Evolutionary conservation across 64 coral and sea anemone species (phyloP).

Genomic region (Montipora cactus): DNA sequence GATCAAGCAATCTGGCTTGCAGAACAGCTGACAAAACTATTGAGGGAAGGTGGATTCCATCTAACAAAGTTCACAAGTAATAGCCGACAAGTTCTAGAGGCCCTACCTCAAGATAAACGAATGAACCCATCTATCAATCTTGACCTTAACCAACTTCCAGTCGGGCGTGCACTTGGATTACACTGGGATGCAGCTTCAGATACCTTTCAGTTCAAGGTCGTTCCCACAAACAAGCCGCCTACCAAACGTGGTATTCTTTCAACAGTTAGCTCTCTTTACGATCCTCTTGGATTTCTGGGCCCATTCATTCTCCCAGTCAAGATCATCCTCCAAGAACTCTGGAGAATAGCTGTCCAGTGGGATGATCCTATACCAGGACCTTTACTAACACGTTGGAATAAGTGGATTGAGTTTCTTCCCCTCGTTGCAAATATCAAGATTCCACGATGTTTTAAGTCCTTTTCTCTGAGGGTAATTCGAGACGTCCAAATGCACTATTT

Average conservation of each 20-base stretch:
- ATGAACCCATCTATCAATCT: constrained; percentile 25
- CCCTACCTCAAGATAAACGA: not conserved
- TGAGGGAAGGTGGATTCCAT: constrained; percentile 28
- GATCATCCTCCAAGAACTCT: constrained; percentile 42
- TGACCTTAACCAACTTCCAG: constrained; percentile 27
- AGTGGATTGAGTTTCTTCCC: constrained; percentile 4
- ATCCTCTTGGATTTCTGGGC: constrained; percentile 58
- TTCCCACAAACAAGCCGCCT: not conserved
- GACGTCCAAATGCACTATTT: constrained; percentile 55
- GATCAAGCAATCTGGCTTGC: not conserved
- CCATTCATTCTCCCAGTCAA: constrained; percentile 51
- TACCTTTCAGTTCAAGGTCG: constrained; percentile 19
- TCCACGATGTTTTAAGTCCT: constrained; percentile 30
- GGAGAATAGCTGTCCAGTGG: constrained; percentile 30
- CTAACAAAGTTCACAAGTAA: constrained; percentile 70
- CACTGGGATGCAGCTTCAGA: constrained; percentile 48
- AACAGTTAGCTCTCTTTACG: constrained; percentile 43
- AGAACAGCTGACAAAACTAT: not conserved
- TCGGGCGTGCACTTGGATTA: constrained; percentile 50
- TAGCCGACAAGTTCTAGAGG: constrained; percentile 11
- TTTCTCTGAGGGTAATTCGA: not conserved
- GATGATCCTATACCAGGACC: constrained; percentile 36
- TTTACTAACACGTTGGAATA: constrained; percentile 20
- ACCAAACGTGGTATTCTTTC: constrained; percentile 50
- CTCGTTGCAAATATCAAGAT: constrained; percentile 26